Conservation (phyloP, 2,888 invertebrate genomes). For the Lepas anatifera region DNA sequence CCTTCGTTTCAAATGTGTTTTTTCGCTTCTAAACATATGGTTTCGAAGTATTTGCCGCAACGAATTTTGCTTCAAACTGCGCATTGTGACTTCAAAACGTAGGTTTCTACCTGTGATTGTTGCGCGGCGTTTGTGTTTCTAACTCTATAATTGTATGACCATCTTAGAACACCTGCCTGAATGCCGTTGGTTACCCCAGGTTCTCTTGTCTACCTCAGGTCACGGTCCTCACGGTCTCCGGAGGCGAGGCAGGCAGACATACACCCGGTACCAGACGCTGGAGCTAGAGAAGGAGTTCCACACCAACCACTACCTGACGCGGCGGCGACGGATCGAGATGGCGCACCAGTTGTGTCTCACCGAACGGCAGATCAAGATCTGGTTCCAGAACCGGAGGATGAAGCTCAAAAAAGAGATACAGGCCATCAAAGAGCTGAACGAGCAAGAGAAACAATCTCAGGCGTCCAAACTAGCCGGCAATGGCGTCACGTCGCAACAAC, state of each 20-base stretch:
- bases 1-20: too few relatives aligned
- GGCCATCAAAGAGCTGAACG: conserved; percentile 94
- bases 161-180: too few relatives aligned
- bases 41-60: too few relatives aligned
- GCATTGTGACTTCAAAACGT: too few relatives aligned
- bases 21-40: too few relatives aligned
- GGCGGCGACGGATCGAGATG: conserved; percentile 97
- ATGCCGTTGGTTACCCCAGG: too few relatives aligned
- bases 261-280: conserved; percentile 94
- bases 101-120: too few relatives aligned
- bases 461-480: conserved; percentile 54
- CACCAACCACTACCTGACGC: conserved; percentile 95
- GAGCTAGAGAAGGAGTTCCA: conserved; percentile 97
- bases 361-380: conserved; percentile 95
- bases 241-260: conserved; percentile 92
- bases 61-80: too few relatives aligned
- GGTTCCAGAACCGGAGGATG: conserved; percentile 98
- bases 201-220: too few relatives aligned
- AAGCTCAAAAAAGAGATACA: conserved; percentile 96
- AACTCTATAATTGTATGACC: too few relatives aligned
- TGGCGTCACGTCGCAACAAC: too few relatives aligned
- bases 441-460: conserved; percentile 91
- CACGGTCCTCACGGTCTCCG: conserved; percentile 85
- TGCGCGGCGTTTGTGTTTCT: too few relatives aligned
- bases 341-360: conserved; percentile 92